Evolutionary conservation across 30 jellyfish, hydroid and myxozoan species (phyloP).

Genomic region (Cassiopea andromeda): DNA sequence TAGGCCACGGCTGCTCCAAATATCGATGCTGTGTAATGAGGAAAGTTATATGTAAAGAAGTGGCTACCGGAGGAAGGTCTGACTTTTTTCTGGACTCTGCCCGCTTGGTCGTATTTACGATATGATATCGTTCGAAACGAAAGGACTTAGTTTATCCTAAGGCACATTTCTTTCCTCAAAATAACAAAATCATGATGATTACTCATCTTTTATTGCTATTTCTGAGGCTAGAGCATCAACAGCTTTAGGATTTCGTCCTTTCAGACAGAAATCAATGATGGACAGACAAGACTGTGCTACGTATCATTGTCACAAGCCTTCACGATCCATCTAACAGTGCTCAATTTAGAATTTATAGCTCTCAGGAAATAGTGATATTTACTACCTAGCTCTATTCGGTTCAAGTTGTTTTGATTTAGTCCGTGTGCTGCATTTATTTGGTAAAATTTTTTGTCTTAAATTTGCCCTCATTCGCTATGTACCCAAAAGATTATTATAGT

Average conservation of each 20-base stretch:
- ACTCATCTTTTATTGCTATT: neutral
- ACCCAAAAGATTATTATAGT: too few species aligned
- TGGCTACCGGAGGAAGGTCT: too few species aligned
- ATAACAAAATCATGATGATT: neutral
- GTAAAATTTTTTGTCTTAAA: too few species aligned
- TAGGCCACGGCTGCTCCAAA: too few species aligned
- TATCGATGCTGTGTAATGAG: too few species aligned
- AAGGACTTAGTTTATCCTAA: neutral
- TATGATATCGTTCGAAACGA: neutral
- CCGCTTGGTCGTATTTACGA: neutral
- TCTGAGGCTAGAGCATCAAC: neutral
- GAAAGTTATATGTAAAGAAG: too few species aligned
- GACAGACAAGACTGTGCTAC: conserved; percentile 8
- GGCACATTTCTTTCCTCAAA: neutral
- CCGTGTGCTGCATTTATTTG: too few species aligned
- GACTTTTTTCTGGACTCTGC: neutral
- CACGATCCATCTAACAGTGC: conserved; percentile 17
- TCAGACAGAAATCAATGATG: neutral
- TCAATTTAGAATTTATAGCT: neutral
- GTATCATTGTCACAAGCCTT: neutral
- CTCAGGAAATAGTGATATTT: neutral
- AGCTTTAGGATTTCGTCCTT: neutral
- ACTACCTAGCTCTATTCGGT: neutral
- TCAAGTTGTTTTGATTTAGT: too few species aligned
- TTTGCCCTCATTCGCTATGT: too few species aligned